These are phyloP conservation scores for Telenomus remus DNA, from an alignment of 1,140 invertebrate species.

Conservation along the genomic window DNA sequence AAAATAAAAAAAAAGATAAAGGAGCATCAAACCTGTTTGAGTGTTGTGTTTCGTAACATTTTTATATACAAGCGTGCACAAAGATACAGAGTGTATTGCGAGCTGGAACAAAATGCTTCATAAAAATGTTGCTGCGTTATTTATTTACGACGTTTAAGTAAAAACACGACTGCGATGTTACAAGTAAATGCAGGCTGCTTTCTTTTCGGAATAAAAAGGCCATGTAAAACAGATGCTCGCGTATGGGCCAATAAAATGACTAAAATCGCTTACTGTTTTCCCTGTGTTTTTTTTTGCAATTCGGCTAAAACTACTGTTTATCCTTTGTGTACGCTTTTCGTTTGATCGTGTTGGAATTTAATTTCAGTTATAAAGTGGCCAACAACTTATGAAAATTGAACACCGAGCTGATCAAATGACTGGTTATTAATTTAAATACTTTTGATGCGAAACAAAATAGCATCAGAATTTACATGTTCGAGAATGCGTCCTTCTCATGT, in stretches of 20 bases:
- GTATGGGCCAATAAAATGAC: slow-evolving; percentile 53
- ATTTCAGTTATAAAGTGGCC: slow-evolving; percentile 44
- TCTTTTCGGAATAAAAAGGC: slow-evolving; percentile 44
- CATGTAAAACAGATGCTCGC: slow-evolving; percentile 46
- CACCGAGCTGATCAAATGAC: not conserved
- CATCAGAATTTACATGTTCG: too few species aligned
- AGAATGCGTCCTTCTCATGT: too few species aligned
- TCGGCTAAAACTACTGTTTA: slow-evolving; percentile 52
- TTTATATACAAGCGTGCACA: slow-evolving; percentile 16
- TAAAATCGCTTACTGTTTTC: slow-evolving; percentile 47
- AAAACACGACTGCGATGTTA: slow-evolving; percentile 45
- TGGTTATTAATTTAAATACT: too few species aligned
- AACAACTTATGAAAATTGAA: slow-evolving; percentile 56
- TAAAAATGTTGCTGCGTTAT: slow-evolving; percentile 53
- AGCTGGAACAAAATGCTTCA: slow-evolving; percentile 31
- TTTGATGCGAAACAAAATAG: too few species aligned
- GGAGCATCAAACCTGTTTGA: slow-evolving; percentile 45
- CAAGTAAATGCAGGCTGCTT: slow-evolving; percentile 47
- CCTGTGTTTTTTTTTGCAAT: slow-evolving; percentile 50
- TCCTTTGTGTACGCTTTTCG: slow-evolving; percentile 44
- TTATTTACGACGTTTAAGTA: slow-evolving; percentile 58
- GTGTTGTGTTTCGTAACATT: slow-evolving; percentile 42
- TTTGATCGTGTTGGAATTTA: slow-evolving; percentile 40
- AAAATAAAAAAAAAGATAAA: not conserved
- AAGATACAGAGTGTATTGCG: not conserved